Evolutionary conservation across 1,140 invertebrate genomes (phyloP), one percentile per base, ranked within the genome.

Genomic region (Contarinia nasturtii): DNA sequence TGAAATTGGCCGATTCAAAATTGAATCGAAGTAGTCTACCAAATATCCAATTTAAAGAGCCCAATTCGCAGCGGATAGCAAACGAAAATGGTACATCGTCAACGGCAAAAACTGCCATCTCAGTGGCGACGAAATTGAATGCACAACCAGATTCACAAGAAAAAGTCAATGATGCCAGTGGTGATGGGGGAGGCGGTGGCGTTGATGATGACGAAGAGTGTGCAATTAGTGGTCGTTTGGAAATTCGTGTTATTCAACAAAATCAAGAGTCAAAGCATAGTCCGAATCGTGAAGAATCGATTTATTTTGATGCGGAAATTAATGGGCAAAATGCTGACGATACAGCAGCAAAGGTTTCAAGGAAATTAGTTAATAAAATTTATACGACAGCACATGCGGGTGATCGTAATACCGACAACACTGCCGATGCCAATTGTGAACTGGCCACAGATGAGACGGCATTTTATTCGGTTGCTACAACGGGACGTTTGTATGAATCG

Each of bases 171-270:
- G 22, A 47, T 15, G 38, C n/a, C n/a, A n/a, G 20, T 49, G 40
- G 48, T 49, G 11, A 51, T 52, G 18, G 38, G 41, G 54, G 19
- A 3, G 10, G 27, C 27, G 27, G 27, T 5, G 27, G 27, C 10
- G 27, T 3, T 51, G 51, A 15, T 49, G 64, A 67, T 4, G 70
- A 64, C 49, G 69, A 72, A 48, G 68, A 70, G 45, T 60, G 69
- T 42, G 75, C 79, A 3, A 73, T 84, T n/a, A 81, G 78, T 47
- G 82, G 82, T 40, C 73, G 82, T 48, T 67, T 87, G 27, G 82
- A 88, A 68, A 87, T 87, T 49, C 71, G 84, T 44, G 81, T 88
- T 21, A 73, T 86, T 34, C 65, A 68, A 47, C 67, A 68, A 61
- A 63, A 63, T 42, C 17, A 27, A 19, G 8, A 12, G 59, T 55